Conservation (phyloP, 2,888 invertebrate genomes). For the Drosophila vallismaia region DNA sequence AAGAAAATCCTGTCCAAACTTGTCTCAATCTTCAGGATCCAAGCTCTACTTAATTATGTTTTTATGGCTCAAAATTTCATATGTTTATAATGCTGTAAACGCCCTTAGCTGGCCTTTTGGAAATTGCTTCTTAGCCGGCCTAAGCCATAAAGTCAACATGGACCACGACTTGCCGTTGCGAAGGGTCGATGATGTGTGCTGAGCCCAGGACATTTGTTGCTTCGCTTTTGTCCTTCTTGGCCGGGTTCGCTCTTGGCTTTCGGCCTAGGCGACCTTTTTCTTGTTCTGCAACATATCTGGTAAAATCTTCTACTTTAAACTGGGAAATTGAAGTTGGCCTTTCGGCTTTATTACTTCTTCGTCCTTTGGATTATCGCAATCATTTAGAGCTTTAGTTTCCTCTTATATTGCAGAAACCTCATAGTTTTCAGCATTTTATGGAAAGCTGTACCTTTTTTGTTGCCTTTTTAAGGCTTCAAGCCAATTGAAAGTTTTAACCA, state of each 20-base stretch:
- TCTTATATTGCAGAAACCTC: constrained; percentile 10
- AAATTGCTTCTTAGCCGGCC: constrained; percentile 50
- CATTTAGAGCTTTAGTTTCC: constrained; percentile 39
- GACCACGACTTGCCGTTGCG: constrained; percentile 14
- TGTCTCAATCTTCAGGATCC: neutral
- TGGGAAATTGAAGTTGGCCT: constrained; percentile 60
- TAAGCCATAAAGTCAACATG: constrained; percentile 52
- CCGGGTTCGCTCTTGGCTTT: constrained; percentile 8
- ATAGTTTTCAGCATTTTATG: constrained; percentile 14
- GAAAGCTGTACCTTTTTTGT: neutral
- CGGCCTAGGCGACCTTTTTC: constrained; percentile 57
- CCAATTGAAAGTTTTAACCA: neutral
- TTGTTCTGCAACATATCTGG: constrained; percentile 37
- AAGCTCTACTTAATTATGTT: constrained; percentile 31
- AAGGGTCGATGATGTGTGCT: constrained; percentile 37
- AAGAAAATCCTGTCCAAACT: neutral
- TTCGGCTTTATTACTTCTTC: constrained; percentile 44
- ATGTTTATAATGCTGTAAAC: constrained; percentile 41
- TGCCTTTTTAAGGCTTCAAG: constrained; percentile 7
- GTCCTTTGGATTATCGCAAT: constrained; percentile 59
- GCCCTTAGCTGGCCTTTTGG: constrained; percentile 15
- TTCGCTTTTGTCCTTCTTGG: constrained; percentile 34
- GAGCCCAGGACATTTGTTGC: constrained; percentile 51
- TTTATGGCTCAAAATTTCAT: constrained; percentile 30
- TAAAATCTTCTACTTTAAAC: constrained; percentile 52